Evolutionary conservation across 2,888 invertebrate genomes (phyloP), one percentile per base, ranked within the genome.

Genomic region (Oeneis ivallda): DNA sequence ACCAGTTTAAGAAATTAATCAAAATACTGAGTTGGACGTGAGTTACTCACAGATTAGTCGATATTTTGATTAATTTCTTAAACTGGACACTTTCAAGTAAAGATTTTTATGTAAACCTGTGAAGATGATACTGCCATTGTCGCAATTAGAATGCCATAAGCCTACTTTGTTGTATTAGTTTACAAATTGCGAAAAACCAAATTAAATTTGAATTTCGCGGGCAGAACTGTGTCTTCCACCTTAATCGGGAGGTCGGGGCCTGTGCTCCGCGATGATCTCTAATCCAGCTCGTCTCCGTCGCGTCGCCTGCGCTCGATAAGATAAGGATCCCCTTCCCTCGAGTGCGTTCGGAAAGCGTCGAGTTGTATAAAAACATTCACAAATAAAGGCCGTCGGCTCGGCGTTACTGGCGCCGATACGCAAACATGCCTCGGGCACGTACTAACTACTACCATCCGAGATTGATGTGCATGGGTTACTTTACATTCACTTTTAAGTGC

Each of bases 291-390:
- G 68, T 59, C 57, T 70, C 59, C 75, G 86, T 77, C 81, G 75
- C 75, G 80, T 74, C 76, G 86, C 81, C 82, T 79, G 84, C 75
- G 75, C 78, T 73, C 79, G 79, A 81, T 80, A 79, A 81, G 81
- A 81, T 81, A 80, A 79, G 74, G 72, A 73, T 72, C 75, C 75
- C 74, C 70, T 52, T 61, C 69, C 64, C 47, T 47, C 10, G 17
- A 17, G 47, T 11, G 49, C 49, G 49, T 63, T 72, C 72, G 66
- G 66, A 79, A 80, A 80, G 77, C 74, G 78, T 76, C 78, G 78
- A 70, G 76, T 77, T 79, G 76, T 79, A 80, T 81, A 82, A 85
- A 84, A 86, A 85, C 83, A 80, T 84, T 84, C 78, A 83, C 81
- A 82, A 85, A 84, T 82, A 84, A 78, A 83, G 82, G 80, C 80